Evolutionary conservation across 1,140 invertebrate genomes (phyloP).

Genomic region (Pogonus chalceus): DNA sequence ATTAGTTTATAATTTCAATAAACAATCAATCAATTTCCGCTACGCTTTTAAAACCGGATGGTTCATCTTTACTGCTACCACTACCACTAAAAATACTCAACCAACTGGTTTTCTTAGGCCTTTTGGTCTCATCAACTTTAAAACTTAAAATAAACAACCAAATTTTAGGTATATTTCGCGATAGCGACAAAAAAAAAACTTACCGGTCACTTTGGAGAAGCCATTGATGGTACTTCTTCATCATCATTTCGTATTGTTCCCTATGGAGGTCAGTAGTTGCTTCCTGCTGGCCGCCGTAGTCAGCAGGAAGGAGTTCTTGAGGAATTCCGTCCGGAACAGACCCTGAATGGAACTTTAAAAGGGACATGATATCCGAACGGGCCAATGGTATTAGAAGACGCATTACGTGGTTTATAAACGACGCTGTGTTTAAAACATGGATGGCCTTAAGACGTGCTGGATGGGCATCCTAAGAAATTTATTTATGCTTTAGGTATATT

Average conservation of each 20-base stretch:
- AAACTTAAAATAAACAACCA: no score
- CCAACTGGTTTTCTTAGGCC: constrained; percentile 27
- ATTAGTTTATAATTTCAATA: no score
- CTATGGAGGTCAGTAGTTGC: neutral
- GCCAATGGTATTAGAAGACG: constrained; percentile 46
- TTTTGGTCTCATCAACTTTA: constrained; percentile 28
- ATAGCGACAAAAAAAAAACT: no score
- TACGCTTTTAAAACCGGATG: neutral
- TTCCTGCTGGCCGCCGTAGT: constrained; percentile 10
- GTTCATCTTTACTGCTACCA: neutral
- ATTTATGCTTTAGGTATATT: constrained; percentile 9
- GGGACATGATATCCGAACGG: constrained; percentile 42
- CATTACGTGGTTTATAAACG: constrained; percentile 51
- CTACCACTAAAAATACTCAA: constrained; percentile 25
- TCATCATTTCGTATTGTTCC: constrained; percentile 11
- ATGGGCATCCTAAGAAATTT: constrained; percentile 45
- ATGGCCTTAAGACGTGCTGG: constrained; percentile 47
- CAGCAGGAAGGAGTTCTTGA: constrained; percentile 9
- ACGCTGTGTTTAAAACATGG: constrained; percentile 47
- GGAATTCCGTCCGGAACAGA: constrained; percentile 16
- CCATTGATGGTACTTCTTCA: constrained; percentile 29
- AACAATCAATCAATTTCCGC: constrained; percentile 9
- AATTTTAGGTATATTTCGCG: no score
- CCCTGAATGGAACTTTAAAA: constrained; percentile 40
- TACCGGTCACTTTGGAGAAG: constrained; percentile 26